Evolutionary conservation across 2,888 invertebrate genomes (phyloP), one percentile per base, ranked within the genome.

Genomic region (Aphodius sticticus): DNA sequence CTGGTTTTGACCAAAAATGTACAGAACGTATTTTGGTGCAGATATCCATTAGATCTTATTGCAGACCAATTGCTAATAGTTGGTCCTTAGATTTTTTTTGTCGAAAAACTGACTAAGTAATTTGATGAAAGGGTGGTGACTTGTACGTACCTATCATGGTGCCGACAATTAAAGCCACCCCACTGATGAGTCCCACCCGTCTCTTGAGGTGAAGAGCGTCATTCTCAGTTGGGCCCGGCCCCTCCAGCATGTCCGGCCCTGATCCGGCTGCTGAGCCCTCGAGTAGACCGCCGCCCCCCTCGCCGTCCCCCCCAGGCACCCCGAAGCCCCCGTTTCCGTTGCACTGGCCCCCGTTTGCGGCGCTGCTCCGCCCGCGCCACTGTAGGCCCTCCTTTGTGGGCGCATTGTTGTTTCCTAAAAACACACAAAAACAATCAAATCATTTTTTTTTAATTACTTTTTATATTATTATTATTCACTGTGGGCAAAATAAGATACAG

Each of bases 161-260:
- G 88, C 98, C 98, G 87, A 98, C 97, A 92, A 98, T 98, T 95
- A 98, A 94, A 94, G 97, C 97, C 94, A 97, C 96, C 94, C 98
- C 98, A 95, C 97, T 97, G 95, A 97, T 92, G 94, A 98, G 96
- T 94, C 98, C 97, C 94, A 98, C 96, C 95, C 96, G 96, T 95
- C 97, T 97, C 96, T 97, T 95, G 96, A 97, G 96, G 96, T 97
- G 96, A 97, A 97, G 93, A 97, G 96, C 91, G 96, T 97, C 95
- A 95, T 96, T 94, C 96, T 94, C 92, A 96, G 95, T 93, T 97
- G 96, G 91, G 95, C 94, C 95, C 95, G 95, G 90, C 95, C 96
- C 94, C 96, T 96, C 87, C 92, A 92, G 84, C 90, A 92, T 90
- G 78, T 92, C 84, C 88, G 92, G 91, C 92, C 92, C 92, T 91